phyloP scores from a whole-genome alignment of 2,888 invertebrate species.

The Lepidocyrtoides sp. region DNA sequence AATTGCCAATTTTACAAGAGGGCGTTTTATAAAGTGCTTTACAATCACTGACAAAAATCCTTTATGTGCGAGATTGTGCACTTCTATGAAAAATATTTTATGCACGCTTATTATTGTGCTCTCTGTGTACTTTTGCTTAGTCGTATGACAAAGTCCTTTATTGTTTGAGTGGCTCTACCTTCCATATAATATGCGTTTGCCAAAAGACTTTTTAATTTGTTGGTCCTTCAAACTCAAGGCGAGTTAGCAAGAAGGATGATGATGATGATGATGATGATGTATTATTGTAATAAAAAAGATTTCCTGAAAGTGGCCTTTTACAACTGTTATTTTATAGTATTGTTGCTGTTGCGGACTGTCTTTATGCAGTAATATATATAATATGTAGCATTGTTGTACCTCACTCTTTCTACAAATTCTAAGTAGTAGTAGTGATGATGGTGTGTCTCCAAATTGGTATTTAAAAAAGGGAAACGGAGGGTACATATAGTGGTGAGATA shows the following conservation, averaged over 20 bases:
- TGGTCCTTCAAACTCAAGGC: slow-evolving; percentile 74
- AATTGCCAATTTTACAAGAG: slow-evolving; percentile 46
- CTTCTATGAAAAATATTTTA: slow-evolving; percentile 7
- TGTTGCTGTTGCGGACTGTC: background rate
- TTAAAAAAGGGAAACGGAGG: slow-evolving; percentile 62
- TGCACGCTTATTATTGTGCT: too few relatives aligned
- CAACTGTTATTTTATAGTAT: slow-evolving; percentile 47
- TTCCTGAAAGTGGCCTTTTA: slow-evolving; percentile 77
- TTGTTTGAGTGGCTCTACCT: slow-evolving; percentile 44
- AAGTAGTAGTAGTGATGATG: slow-evolving; percentile 10
- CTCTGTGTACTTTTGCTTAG: background rate
- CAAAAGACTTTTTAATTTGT: slow-evolving; percentile 70
- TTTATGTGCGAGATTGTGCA: background rate
- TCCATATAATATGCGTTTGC: slow-evolving; percentile 52
- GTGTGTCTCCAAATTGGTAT: slow-evolving; percentile 68
- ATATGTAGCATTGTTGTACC: slow-evolving; percentile 54
- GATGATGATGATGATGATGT: slow-evolving; percentile 45
- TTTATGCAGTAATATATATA: slow-evolving; percentile 34
- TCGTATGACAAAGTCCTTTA: slow-evolving; percentile 34
- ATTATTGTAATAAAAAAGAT: slow-evolving; percentile 71
- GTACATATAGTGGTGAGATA: background rate
- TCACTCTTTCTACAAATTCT: slow-evolving; percentile 24
- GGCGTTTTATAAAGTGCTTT: slow-evolving; percentile 18
- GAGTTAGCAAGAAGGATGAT: slow-evolving; percentile 60
- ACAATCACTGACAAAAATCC: slow-evolving; percentile 17